phyloP scores from a whole-genome alignment of 1,140 invertebrate species.

The Dufourea novaeangliae region DNA sequence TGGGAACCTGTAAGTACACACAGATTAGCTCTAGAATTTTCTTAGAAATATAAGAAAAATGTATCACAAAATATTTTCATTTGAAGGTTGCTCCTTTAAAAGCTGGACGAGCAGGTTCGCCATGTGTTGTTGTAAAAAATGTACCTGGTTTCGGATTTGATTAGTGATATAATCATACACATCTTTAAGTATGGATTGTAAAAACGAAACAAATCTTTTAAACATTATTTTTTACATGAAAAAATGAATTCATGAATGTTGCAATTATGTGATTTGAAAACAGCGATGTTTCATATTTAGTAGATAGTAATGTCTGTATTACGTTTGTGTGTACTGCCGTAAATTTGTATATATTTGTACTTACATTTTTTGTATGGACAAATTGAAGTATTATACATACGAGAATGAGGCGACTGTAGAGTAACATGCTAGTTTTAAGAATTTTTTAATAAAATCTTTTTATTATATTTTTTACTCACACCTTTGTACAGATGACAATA shows the following conservation, averaged over 20 bases:
- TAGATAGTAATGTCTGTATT: conserved; percentile 9
- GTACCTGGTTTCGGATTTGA: conserved; percentile 40
- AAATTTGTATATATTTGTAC: conserved; percentile 47
- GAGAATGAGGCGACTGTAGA: conserved; percentile 5
- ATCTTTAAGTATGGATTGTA: not conserved
- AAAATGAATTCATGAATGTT: not conserved
- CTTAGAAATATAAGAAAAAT: not conserved
- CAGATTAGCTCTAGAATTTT: not conserved
- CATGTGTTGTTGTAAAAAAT: conserved; percentile 88
- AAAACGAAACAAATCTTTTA: conserved; percentile 26
- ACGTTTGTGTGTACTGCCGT: conserved; percentile 3
- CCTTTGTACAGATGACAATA: conserved; percentile 16
- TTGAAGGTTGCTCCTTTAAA: conserved; percentile 87
- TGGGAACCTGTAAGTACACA: conserved; percentile 86
- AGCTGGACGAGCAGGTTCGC: conserved; percentile 91
- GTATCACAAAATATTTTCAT: conserved; percentile 48
- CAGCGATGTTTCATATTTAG: conserved; percentile 2
- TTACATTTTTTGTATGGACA: conserved; percentile 36
- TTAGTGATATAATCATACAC: conserved; percentile 2
- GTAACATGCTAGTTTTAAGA: conserved; percentile 23
- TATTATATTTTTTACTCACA: conserved; percentile 24
- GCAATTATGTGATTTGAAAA: conserved; percentile 23
- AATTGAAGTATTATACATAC: conserved; percentile 11
- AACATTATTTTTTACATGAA: not conserved
- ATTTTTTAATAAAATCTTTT: conserved; percentile 21